phyloP scores from a whole-genome alignment of 2,797 vertebrate genomes.

The Mastacembelus armatus region DNA sequence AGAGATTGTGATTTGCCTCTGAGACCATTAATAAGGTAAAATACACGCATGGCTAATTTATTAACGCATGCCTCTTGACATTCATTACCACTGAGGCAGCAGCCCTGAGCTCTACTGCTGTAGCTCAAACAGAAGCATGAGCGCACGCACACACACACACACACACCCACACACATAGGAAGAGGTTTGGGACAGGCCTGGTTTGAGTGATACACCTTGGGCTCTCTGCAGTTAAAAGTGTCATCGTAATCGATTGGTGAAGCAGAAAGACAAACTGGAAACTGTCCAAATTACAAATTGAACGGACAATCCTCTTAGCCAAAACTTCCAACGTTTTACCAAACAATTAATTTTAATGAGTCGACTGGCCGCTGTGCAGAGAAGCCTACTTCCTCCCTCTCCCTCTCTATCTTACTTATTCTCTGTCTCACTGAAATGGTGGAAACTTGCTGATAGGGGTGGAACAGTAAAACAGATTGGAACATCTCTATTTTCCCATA shows the following conservation, averaged over 20 bases:
- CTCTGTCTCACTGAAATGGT: conserved; percentile 43
- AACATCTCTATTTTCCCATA: conserved; percentile 61
- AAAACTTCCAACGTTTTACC: conserved; percentile 67
- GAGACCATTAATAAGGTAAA: conserved; percentile 83
- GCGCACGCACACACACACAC: conserved; percentile 16
- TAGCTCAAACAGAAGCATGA: conserved; percentile 11
- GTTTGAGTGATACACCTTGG: conserved; percentile 64
- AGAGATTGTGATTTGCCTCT: conserved; percentile 77
- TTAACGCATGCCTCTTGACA: conserved; percentile 73
- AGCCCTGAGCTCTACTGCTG: conserved; percentile 50
- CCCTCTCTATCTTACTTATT: conserved; percentile 27
- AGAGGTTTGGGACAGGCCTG: conserved; percentile 12
- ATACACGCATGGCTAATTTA: conserved; percentile 81
- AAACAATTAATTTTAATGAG: conserved; percentile 75
- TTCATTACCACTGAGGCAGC: conserved; percentile 76
- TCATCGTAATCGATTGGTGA: conserved; percentile 70
- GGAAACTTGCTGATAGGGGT: conserved; percentile 69
- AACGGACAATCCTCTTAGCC: conserved; percentile 61
- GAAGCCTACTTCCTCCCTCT: background rate
- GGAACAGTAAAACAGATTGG: conserved; percentile 74
- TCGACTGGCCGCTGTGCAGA: conserved; percentile 25
- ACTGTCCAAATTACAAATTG: conserved; percentile 77
- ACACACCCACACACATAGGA: conserved; percentile 15
- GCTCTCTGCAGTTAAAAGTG: conserved; percentile 68
- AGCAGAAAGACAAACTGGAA: conserved; percentile 75